phyloP scores from a whole-genome alignment of 2,113 vertebrate species.

The Cyphomyrus plagiostoma region DNA sequence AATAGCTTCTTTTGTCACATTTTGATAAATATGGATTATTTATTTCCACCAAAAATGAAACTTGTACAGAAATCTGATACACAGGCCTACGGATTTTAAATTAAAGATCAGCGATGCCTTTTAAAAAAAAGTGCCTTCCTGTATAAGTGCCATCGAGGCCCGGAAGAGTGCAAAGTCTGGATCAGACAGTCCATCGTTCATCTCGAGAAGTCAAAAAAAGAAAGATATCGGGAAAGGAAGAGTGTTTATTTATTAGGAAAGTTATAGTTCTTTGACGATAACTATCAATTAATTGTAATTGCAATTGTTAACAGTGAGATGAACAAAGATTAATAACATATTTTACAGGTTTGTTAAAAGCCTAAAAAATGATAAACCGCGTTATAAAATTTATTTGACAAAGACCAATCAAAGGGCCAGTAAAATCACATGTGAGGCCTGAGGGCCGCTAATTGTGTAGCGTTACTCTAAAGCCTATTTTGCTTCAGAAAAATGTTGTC shows the following conservation, averaged over 20 bases:
- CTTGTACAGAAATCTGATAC: background rate
- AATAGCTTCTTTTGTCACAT: background rate
- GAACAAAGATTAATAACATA: background rate
- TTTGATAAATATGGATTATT: background rate
- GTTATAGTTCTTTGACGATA: background rate
- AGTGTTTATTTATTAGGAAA: background rate
- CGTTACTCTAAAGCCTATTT: background rate
- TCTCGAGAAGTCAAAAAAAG: background rate
- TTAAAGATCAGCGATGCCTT: background rate
- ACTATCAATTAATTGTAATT: background rate
- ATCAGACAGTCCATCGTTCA: background rate
- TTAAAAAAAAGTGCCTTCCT: background rate
- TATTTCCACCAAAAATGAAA: background rate
- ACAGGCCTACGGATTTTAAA: background rate
- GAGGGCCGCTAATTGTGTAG: too few relatives aligned
- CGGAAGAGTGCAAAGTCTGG: background rate
- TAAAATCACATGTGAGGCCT: background rate
- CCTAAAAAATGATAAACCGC: background rate
- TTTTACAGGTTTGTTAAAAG: background rate
- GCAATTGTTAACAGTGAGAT: background rate
- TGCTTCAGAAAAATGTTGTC: background rate
- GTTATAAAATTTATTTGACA: background rate
- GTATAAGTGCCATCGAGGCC: background rate
- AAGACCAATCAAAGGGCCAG: background rate
- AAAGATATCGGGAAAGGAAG: background rate